Evolutionary conservation across 2,797 vertebrate species (phyloP).

Genomic region (Mormyrus proboscirostris): DNA sequence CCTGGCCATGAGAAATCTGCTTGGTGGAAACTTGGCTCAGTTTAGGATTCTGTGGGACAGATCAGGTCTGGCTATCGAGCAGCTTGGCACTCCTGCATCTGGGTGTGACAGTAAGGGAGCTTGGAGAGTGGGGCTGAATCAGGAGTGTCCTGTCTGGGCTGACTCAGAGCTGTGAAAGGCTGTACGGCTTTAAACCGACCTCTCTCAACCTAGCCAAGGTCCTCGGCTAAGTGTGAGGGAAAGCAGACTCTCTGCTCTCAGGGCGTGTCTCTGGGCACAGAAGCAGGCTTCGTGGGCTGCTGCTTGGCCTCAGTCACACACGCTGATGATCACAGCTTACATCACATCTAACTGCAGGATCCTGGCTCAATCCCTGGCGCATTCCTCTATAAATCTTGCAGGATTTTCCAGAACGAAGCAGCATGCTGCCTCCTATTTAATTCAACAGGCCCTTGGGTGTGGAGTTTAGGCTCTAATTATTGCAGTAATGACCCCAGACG

Average conservation of each 20-base stretch:
- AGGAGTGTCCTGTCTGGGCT: neutral
- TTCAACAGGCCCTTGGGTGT: conserved; percentile 43
- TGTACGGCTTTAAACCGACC: neutral
- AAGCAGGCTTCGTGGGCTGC: neutral
- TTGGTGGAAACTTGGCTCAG: neutral
- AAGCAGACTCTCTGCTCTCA: neutral
- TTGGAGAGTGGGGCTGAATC: neutral
- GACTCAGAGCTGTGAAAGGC: neutral
- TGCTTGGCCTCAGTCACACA: neutral
- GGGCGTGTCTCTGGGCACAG: neutral
- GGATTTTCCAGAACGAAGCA: conserved; percentile 32
- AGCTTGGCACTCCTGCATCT: neutral
- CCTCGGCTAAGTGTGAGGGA: neutral
- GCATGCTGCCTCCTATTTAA: conserved; percentile 37
- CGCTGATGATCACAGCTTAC: conserved; percentile 26
- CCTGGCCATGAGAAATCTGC: neutral
- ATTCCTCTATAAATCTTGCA: conserved; percentile 39
- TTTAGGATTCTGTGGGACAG: neutral
- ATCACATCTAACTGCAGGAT: conserved; percentile 37
- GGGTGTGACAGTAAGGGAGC: neutral
- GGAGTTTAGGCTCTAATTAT: conserved; percentile 57
- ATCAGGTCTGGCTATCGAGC: neutral
- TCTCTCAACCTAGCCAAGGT: neutral
- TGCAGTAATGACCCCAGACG: conserved; percentile 58
- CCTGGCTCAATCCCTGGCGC: neutral